A percentile compares a stretch with the other conserved stretches of the same genome.
Conservation (phyloP, 23 tunicate species). For the Botrylloides violaceus region DNA sequence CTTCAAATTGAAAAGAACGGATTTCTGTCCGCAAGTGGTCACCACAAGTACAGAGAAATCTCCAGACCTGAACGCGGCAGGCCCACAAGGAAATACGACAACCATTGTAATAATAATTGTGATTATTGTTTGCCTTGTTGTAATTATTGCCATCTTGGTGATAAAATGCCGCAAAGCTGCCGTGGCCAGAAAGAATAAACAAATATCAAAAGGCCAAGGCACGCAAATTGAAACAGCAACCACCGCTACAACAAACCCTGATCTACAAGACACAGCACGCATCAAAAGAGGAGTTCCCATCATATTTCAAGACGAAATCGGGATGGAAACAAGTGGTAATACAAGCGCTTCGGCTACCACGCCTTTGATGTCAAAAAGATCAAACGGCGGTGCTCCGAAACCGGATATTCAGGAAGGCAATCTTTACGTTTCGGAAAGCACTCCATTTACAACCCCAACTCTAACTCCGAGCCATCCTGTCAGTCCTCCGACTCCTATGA, state of each 20-base stretch:
- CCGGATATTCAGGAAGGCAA: not conserved
- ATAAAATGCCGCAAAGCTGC: slow-evolving; percentile 25
- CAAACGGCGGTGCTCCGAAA: not conserved
- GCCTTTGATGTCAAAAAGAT: not conserved
- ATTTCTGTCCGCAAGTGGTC: not conserved
- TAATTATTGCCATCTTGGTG: slow-evolving; percentile 34
- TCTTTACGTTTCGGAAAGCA: slow-evolving; percentile 9
- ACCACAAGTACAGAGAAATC: not conserved
- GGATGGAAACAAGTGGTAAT: slow-evolving; percentile 10
- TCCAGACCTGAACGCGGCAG: slow-evolving; percentile 6
- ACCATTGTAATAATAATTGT: slow-evolving; percentile 48
- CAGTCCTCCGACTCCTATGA: slow-evolving; percentile 19
- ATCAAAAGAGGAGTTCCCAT: slow-evolving; percentile 57
- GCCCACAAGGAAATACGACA: slow-evolving; percentile 18
- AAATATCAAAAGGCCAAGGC: not conserved
- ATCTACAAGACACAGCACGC: slow-evolving; percentile 11
- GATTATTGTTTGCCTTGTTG: slow-evolving; percentile 40
- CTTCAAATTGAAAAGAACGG: not conserved
- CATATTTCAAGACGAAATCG: slow-evolving; percentile 50
- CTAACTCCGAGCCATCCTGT: slow-evolving; percentile 2
- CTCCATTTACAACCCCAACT: slow-evolving; percentile 24
- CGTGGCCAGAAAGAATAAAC: slow-evolving; percentile 21
- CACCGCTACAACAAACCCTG: not conserved
- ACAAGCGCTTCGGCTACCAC: slow-evolving; percentile 22
- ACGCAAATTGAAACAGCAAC: not conserved